Evolutionary conservation across 2,888 invertebrate genomes (phyloP), one percentile per base, ranked within the genome.

Genomic region (Phytoseiulus persimilis): DNA sequence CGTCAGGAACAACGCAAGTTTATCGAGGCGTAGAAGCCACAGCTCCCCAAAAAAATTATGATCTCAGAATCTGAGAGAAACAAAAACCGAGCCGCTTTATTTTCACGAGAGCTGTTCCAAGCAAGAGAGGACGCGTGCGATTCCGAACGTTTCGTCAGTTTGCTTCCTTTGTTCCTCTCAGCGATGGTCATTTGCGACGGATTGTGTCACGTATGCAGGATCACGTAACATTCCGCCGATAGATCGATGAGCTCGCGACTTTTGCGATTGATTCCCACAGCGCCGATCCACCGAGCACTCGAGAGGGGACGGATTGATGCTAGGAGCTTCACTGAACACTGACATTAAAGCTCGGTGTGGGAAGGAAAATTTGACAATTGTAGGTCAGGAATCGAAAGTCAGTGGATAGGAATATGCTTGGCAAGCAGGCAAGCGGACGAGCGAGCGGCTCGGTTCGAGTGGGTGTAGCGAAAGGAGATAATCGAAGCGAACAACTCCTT

Each of bases 401-500:
- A 65, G 65, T 65, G 65, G 65, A 65, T 28, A 65, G 65, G 65
- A 65, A 65, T 65, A 65, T 65, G 65, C 65, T 65, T 65, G 65
- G 65, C 65, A 65, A 65, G 65, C 65, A 65, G 65, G 65, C 65
- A 65, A 23, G 65, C 28, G 28, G 18, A 2, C 18, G 65, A 65
- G 23, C 65, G 65, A 28, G 65, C 65, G 9, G 28, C 5, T 6
- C 65, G 5, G 65, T 65, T 65, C 28, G 65, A 65, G 65, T 65
- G 65, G 65, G 65, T 65, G 65, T 65, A 65, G 9, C 65, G 18
- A 65, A 39, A 28, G 65, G 65, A 65, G 65, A 65, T 65, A 65
- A 65, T 65, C 65, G 65, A 65, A 65, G 65, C 65, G 65, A 65
- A 65, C 65, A 65, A 65, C 65, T 65, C 65, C 65, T 65, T 65